Base-by-base conservation (phyloP, 1,140 invertebrate species). In the Drosophila kohkoa region DNA sequence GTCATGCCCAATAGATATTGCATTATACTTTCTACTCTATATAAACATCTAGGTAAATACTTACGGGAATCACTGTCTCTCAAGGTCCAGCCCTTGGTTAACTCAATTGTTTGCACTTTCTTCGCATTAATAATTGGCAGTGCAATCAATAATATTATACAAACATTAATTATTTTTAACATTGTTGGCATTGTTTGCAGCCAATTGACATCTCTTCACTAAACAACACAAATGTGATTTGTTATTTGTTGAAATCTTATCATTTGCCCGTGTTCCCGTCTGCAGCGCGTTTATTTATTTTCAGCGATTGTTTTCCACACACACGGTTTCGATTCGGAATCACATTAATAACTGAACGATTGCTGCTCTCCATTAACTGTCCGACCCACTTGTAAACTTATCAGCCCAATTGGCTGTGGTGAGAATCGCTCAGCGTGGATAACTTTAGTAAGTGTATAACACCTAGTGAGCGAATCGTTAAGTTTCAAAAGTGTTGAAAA, bases 61-160 rank as follows among this genome's bases (percentile, higher is more conserved):
- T 93, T 82, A 93, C 93, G 90, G 66, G 88, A 90, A 77, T 92
- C 93, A 55, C 73, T 68, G 77, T 93, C 93, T 30, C 70, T 54
- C 38, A 87, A 65, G 5, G 79, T 91, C 93, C 93, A 94, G 25
- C 70, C 66, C 6, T 88, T 92, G 49, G 83, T 77, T 28, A 92
- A 54, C 48, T 90, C 90, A 49, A 81, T 64, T 11, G 78, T 70
- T n/a, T 60, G 73, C 8, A 91, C 68, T 25, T 48, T 35, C 51
- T 83, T 83, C 1, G 77, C 80, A 1, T 51, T 20, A n/a, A 28
- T 8, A 8, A 16, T 4, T 30, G 46, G 25, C 1, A 6, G 25
- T 5, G 70, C 25, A 10, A 66, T 28, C 8, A 68, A 20, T 1
- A 79, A 32, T 8, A 74, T 6, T 15, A 52, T 58, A 58, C 5